phyloP scores from a whole-genome alignment of 1,140 invertebrate species.

The Eufriesea mexicana region DNA sequence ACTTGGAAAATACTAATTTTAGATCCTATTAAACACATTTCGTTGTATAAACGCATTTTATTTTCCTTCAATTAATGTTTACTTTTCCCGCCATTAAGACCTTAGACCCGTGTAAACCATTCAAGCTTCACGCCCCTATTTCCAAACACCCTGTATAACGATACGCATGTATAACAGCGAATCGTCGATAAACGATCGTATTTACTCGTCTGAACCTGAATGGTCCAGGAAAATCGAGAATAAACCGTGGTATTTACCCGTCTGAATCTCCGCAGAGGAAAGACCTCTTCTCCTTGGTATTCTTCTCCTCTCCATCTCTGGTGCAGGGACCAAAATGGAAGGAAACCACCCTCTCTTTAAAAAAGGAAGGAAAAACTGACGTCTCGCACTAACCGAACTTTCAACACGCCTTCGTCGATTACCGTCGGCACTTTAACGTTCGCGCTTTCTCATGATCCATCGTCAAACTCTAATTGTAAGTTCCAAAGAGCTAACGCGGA shows the following conservation, averaged over 20 bases:
- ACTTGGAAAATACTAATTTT: too few species aligned
- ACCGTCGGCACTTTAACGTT: constrained; percentile 28
- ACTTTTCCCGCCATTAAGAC: too few species aligned
- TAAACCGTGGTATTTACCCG: constrained; percentile 55
- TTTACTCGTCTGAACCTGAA: too few species aligned
- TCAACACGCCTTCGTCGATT: constrained; percentile 10
- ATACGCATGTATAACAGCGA: too few species aligned
- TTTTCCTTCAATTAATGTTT: too few species aligned
- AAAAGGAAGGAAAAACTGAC: constrained; percentile 2
- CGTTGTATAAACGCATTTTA: too few species aligned
- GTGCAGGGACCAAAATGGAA: constrained; percentile 13
- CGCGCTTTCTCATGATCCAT: constrained; percentile 23
- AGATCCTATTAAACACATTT: too few species aligned
- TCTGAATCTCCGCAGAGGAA: constrained; percentile 54
- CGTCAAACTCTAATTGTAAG: not conserved
- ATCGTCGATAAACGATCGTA: too few species aligned
- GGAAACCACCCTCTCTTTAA: constrained; percentile 2
- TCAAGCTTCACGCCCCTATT: too few species aligned
- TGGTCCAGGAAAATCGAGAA: not conserved
- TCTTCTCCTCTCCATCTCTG: constrained; percentile 55
- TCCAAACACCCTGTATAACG: too few species aligned
- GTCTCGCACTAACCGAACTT: constrained; percentile 21
- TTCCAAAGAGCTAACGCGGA: not conserved
- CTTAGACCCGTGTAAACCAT: too few species aligned
- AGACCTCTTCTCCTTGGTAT: constrained; percentile 66